Conservation (phyloP, 2,113 vertebrate species). For the Prinia subflava region DNA sequence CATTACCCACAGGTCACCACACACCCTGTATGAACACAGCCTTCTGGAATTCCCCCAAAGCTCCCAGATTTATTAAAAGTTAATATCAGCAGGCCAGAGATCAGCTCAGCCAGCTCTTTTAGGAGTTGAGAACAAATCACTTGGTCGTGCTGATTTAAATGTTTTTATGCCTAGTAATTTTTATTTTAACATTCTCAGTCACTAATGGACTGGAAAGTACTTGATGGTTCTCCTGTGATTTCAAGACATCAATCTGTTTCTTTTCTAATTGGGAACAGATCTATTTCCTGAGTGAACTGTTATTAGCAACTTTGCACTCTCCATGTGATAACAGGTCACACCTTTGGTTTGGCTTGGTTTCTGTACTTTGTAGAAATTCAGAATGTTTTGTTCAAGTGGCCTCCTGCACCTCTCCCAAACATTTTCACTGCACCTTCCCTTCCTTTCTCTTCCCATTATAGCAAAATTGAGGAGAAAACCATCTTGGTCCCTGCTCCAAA, state of each 20-base stretch:
- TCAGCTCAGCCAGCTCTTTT: conserved; percentile 28
- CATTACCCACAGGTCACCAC: not conserved
- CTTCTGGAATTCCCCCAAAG: conserved; percentile 18
- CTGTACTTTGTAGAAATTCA: not conserved
- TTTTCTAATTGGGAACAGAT: conserved; percentile 19
- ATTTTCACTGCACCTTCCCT: not conserved
- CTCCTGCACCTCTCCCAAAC: not conserved
- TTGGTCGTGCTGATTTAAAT: conserved; percentile 20
- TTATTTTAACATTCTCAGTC: conserved; percentile 32
- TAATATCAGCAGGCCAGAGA: conserved; percentile 42
- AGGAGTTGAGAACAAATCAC: conserved; percentile 26
- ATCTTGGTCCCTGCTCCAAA: not conserved
- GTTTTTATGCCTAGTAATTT: conserved; percentile 49
- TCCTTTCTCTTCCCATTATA: not conserved
- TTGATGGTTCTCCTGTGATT: conserved; percentile 1
- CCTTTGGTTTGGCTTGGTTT: not conserved
- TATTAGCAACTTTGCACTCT: not conserved
- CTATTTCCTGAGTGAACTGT: not conserved
- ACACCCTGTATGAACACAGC: not conserved
- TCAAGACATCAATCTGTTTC: conserved; percentile 28
- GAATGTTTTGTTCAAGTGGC: not conserved
- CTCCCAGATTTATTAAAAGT: conserved; percentile 40
- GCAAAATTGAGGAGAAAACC: not conserved
- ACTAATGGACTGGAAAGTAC: conserved; percentile 52
- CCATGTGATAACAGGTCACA: not conserved